These are phyloP conservation scores for Todus mexicanus DNA, from an alignment of 2,797 vertebrate species.

Conservation along the genomic window DNA sequence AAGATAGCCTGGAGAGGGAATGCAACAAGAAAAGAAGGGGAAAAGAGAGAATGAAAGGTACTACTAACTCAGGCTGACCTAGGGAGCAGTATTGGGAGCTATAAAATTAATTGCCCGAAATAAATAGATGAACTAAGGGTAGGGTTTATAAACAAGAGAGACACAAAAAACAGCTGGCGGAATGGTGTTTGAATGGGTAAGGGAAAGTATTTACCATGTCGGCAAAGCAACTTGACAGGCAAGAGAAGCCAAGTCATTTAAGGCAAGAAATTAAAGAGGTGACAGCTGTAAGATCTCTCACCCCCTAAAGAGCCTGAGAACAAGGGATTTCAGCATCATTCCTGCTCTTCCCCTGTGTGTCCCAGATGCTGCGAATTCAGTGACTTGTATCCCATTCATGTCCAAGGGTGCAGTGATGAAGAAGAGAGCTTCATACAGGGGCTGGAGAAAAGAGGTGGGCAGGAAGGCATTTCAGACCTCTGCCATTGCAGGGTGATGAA, in stretches of 20 bases:
- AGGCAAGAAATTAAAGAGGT: slow-evolving; percentile 18
- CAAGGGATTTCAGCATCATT: background rate
- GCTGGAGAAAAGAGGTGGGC: slow-evolving; percentile 18
- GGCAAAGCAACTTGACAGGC: slow-evolving; percentile 32
- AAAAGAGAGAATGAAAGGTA: background rate
- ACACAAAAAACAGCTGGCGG: slow-evolving; percentile 11
- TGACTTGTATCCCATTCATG: background rate
- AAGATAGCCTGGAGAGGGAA: background rate
- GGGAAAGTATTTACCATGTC: slow-evolving; percentile 12
- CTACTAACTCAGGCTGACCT: background rate
- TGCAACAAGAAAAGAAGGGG: background rate
- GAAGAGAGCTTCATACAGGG: background rate
- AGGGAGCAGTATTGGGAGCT: background rate
- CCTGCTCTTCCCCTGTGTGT: background rate
- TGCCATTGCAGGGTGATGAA: background rate
- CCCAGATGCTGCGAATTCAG: background rate
- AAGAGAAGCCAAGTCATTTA: background rate
- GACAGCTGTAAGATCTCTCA: slow-evolving; percentile 24
- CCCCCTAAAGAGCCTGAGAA: background rate
- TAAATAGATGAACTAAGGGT: background rate
- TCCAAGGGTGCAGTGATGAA: background rate
- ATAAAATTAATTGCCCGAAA: background rate
- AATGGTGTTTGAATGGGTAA: background rate
- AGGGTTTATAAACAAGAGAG: slow-evolving; percentile 19
- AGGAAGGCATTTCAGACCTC: background rate